These are phyloP conservation scores for Triops cancriformis DNA, from an alignment of 1,140 invertebrate species.

Conservation along the genomic window DNA sequence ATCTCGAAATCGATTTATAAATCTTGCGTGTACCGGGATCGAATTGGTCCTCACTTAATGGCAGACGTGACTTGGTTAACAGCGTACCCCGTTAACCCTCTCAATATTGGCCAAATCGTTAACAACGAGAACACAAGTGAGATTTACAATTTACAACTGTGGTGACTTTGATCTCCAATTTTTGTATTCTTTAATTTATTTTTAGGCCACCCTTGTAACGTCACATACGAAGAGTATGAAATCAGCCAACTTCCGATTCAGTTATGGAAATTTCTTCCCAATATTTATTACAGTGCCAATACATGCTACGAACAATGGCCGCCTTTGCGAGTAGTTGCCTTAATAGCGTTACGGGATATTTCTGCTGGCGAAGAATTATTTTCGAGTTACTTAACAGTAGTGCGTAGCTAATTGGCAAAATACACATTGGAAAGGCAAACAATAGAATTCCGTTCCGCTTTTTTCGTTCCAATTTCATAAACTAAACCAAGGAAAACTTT, in stretches of 20 bases:
- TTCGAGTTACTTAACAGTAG: slow-evolving; percentile 20
- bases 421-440: not conserved
- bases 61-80: slow-evolving; percentile 44
- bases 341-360: slow-evolving; percentile 18
- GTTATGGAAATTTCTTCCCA: slow-evolving; percentile 14
- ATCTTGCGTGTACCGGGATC: slow-evolving; percentile 41
- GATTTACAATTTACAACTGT: slow-evolving; percentile 27
- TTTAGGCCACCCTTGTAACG: slow-evolving; percentile 15
- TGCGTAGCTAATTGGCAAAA: not conserved
- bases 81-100: slow-evolving; percentile 38
- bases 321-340: slow-evolving; percentile 13
- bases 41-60: slow-evolving; percentile 35
- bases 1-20: slow-evolving; percentile 42
- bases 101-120: slow-evolving; percentile 45
- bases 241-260: slow-evolving; percentile 16
- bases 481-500: not conserved
- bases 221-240: slow-evolving; percentile 22
- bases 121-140: slow-evolving; percentile 40
- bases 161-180: not conserved
- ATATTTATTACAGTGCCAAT: slow-evolving; percentile 22
- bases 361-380: slow-evolving; percentile 14
- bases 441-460: not conserved
- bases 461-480: not conserved
- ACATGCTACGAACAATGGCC: not conserved
- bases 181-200: not conserved